Percentiles rank a stretch among this genome's conserved stretches.
phyloP scores from a whole-genome alignment of 2,888 invertebrate genomes.

The Pardosa pseudoannulata region DNA sequence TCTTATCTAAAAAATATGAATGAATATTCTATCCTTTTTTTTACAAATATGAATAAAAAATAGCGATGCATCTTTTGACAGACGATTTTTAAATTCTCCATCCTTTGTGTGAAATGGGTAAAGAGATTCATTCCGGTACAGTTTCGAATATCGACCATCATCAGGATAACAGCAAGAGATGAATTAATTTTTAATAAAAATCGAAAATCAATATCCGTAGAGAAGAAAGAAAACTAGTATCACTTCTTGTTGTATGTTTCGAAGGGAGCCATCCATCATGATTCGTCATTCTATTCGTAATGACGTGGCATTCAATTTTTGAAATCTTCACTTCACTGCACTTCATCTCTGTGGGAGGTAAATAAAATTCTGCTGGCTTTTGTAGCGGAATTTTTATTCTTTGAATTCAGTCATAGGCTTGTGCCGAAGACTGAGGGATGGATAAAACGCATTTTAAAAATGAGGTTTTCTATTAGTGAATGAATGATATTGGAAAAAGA shows the following conservation, averaged over 20 bases:
- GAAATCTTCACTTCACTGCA: conserved; percentile 1
- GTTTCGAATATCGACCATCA: background rate
- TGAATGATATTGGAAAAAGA: no score
- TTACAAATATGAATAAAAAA: no score
- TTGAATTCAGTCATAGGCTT: no score
- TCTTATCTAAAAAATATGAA: no score
- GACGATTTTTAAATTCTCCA: no score
- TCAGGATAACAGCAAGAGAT: background rate
- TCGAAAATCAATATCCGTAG: background rate
- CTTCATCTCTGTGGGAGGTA: background rate
- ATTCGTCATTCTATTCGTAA: conserved; percentile 12
- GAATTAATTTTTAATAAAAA: conserved; percentile 17
- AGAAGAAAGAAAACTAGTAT: background rate
- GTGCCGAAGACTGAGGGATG: no score
- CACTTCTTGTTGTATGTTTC: background rate
- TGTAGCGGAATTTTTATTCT: no score
- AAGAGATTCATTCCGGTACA: background rate
- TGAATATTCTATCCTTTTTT: no score
- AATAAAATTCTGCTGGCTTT: background rate
- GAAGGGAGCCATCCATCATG: conserved; percentile 1
- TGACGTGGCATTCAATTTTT: conserved; percentile 12
- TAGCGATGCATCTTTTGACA: no score
- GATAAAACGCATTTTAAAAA: no score
- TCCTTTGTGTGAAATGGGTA: no score
- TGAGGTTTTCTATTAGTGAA: no score